These are phyloP conservation scores for Phortica variegata DNA, from an alignment of 1,140 invertebrate genomes.

Conservation along the genomic window DNA sequence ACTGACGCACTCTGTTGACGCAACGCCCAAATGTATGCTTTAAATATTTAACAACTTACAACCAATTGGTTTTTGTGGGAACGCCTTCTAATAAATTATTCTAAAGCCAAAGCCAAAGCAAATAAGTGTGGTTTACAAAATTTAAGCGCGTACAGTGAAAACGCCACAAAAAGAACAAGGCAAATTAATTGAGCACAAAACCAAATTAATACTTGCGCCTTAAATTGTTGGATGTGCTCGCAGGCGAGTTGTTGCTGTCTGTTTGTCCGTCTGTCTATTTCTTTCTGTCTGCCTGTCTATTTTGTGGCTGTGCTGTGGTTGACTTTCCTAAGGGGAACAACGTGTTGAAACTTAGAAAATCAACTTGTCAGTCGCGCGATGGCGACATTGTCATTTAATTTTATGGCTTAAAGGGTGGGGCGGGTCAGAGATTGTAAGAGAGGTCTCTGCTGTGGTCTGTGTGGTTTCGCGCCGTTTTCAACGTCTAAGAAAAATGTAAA, in stretches of 20 bases:
- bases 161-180: conserved; percentile 39
- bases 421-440: no score
- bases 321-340: conserved; percentile 27
- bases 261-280: background rate
- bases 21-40: no score
- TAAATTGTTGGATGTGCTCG: conserved; percentile 22
- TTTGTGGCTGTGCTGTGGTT: conserved; percentile 11
- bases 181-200: no score
- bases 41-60: no score
- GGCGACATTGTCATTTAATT: background rate
- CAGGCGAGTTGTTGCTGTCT: conserved; percentile 3
- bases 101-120: background rate
- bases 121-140: conserved; percentile 12
- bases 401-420: no score
- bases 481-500: conserved; percentile 31
- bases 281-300: conserved; percentile 1
- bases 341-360: conserved; percentile 27
- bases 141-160: conserved; percentile 30
- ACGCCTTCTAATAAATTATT: conserved; percentile 41
- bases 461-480: background rate
- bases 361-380: conserved; percentile 7
- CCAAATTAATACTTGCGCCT: no score
- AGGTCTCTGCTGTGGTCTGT: no score
- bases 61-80: conserved; percentile 26
- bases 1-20: no score